Evolutionary conservation across 2,888 invertebrate species (phyloP).

Genomic region (Eledone cirrhosa): DNA sequence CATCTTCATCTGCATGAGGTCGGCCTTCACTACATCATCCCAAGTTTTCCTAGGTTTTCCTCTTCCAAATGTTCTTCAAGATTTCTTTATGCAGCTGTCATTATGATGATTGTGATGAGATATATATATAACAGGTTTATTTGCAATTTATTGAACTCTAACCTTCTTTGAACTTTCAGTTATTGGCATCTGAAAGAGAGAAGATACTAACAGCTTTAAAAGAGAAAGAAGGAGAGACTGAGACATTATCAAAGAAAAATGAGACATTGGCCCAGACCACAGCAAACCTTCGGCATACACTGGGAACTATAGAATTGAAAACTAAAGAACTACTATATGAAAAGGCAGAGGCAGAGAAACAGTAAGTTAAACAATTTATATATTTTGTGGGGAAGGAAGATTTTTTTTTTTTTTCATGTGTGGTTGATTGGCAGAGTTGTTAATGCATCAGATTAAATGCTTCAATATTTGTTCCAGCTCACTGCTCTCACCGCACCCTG

Average conservation of each 20-base stretch:
- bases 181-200: slow-evolving; percentile 64
- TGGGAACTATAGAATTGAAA: slow-evolving; percentile 64
- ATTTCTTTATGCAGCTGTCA: too few species aligned
- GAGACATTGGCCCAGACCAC: slow-evolving; percentile 63
- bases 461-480: too few species aligned
- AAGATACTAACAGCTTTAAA: slow-evolving; percentile 61
- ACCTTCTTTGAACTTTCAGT: too few species aligned
- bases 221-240: slow-evolving; percentile 45
- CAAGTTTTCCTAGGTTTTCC: too few species aligned
- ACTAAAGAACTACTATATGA: slow-evolving; percentile 63
- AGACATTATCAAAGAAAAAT: slow-evolving; percentile 64
- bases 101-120: too few species aligned
- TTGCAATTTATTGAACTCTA: too few species aligned
- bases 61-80: too few species aligned
- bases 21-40: too few species aligned
- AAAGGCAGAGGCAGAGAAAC: slow-evolving; percentile 65
- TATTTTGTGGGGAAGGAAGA: not conserved
- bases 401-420: not conserved
- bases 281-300: slow-evolving; percentile 53
- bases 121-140: too few species aligned
- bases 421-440: not conserved
- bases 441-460: too few species aligned
- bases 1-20: too few species aligned
- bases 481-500: too few species aligned
- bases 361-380: slow-evolving; percentile 44